These are phyloP conservation scores for Nesidiocoris tenuis DNA, from an alignment of 2,888 invertebrate genomes.

Conservation along the genomic window DNA sequence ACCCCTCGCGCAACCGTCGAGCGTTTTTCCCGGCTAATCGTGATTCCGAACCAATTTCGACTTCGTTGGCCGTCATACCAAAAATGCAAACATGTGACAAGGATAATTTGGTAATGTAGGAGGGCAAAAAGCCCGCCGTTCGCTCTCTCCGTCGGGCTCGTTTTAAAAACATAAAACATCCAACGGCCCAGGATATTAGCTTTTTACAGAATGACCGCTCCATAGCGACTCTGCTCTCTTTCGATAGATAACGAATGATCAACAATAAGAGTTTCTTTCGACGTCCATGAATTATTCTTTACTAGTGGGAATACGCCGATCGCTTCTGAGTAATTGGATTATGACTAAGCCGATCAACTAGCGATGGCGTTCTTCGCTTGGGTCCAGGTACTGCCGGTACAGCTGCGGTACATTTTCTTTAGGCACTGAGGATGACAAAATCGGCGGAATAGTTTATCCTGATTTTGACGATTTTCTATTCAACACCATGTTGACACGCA, in stretches of 20 bases:
- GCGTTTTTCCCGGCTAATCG: slow-evolving; percentile 19
- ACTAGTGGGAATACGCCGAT: too few relatives aligned
- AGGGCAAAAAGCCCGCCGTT: slow-evolving; percentile 11
- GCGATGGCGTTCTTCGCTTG: too few relatives aligned
- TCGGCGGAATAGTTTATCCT: too few relatives aligned
- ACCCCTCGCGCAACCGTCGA: background rate
- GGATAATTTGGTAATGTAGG: slow-evolving; percentile 36
- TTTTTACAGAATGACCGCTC: background rate
- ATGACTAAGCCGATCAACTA: too few relatives aligned
- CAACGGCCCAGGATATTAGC: background rate
- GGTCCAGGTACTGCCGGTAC: too few relatives aligned
- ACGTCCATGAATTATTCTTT: too few relatives aligned
- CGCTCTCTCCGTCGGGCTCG: slow-evolving; percentile 1
- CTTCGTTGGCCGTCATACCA: slow-evolving; percentile 24
- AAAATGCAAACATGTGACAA: slow-evolving; percentile 37
- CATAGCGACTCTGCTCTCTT: background rate
- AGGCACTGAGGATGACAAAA: too few relatives aligned
- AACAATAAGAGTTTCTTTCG: too few relatives aligned
- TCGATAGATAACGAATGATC: background rate
- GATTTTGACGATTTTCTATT: too few relatives aligned
- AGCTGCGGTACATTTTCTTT: too few relatives aligned
- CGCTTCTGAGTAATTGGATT: too few relatives aligned
- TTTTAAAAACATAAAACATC: slow-evolving; percentile 36
- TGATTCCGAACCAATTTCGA: slow-evolving; percentile 31
- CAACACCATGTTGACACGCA: too few relatives aligned